Evolutionary conservation across 2,113 vertebrate species (phyloP), one percentile per base, ranked within the genome.

Genomic region (Trichechus manatus): DNA sequence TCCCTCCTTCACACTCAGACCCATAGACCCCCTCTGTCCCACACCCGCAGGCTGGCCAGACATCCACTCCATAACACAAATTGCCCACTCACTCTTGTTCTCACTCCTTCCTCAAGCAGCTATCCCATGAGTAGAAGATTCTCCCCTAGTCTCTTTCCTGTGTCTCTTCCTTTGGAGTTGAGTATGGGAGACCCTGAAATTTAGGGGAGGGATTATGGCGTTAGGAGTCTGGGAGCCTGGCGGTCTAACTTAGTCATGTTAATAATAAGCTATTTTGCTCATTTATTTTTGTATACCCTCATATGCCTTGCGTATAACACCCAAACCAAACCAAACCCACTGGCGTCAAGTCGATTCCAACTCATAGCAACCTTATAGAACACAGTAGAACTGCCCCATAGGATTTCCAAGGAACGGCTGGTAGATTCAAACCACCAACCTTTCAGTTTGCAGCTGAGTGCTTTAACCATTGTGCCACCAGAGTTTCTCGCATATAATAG

Each of bases 271-370:
- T 47, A n/a, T 59, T 83, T 53, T 66, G 72, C 42, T 77, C 39
- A 36, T 79, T 78, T 80, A 39, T 91, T 66, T 91, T 92, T 81
- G 64, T 56, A 27, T 61, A 63, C n/a, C 47, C 66, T 90, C 87
- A 90, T 23, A 59, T n/a, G 20, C 31, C 42, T n/a, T 74, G 84
- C 25, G 47, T 78, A 72, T 72, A 19, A n/a, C 4, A 56, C 14
- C 53, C 53, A 70, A 70, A 33, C 13, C 31, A 70, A 70, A 56
- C 53, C 53, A 56, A 56, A 56, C 53, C 15, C 66, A 4, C 66
- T n/a, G 66, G 31, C 31, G 22, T 70, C 1, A 19, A 70, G 66
- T n/a, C 33, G 14, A 70, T 70, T 31, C 66, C 6, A 31, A 33
- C 66, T 70, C 31, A 33, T 29, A 33, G 66, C 5, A 1, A 17